Conservation (phyloP, 2,888 invertebrate genomes). For the Amorpha juglandis region DNA sequence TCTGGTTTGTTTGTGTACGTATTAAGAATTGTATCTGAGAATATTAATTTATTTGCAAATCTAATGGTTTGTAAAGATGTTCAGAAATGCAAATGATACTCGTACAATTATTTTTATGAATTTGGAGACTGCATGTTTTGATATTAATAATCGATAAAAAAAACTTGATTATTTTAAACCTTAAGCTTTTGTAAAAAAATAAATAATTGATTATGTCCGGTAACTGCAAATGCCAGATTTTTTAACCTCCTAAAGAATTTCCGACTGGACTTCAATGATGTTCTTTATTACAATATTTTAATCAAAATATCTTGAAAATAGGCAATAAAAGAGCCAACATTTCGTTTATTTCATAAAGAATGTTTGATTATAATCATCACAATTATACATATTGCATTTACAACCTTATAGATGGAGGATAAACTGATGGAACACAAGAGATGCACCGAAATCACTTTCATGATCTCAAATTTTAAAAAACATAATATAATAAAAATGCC, state of each 20-base stretch:
- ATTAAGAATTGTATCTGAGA: conserved; percentile 1
- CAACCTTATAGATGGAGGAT: conserved; percentile 19
- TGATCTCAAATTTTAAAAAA: conserved; percentile 23
- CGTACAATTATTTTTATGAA: neutral
- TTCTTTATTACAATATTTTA: conserved; percentile 9
- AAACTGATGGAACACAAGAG: conserved; percentile 18
- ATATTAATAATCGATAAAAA: no score
- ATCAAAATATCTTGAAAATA: conserved; percentile 17
- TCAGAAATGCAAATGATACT: neutral
- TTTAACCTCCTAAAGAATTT: neutral
- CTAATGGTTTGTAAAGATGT: neutral
- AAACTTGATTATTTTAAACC: no score
- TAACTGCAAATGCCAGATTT: neutral
- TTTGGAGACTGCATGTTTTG: neutral
- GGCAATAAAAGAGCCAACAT: conserved; percentile 12
- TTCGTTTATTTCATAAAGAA: conserved; percentile 14
- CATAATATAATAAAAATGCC: neutral
- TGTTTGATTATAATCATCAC: conserved; percentile 21
- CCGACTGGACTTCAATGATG: neutral
- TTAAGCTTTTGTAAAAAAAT: no score
- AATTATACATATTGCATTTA: conserved; percentile 23
- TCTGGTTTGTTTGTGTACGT: conserved; percentile 42
- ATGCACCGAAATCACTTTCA: conserved; percentile 27
- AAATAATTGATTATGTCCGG: neutral
- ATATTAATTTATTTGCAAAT: neutral